Base-by-base conservation (phyloP, 2,888 invertebrate genomes). In the Acronicta leporina region DNA sequence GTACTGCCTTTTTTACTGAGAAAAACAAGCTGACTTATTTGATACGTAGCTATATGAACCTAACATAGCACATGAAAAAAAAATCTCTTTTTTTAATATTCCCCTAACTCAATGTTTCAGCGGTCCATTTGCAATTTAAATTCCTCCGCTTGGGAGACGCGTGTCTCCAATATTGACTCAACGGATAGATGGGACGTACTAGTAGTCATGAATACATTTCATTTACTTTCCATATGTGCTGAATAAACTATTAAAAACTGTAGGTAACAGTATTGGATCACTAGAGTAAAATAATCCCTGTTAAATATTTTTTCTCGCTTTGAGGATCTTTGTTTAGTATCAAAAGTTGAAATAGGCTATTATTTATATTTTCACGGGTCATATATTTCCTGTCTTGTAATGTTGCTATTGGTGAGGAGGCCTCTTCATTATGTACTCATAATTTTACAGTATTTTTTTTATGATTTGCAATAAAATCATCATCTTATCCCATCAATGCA, bases 51-150 rank as follows among this genome's bases (percentile, higher is more conserved):
- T n/a, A n/a, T n/a, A 48, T 52, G 20, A 49, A 42, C 27, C 10
- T 40, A 16, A 46, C 48, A 13, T n/a, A 40, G 15, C 43, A 50
- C 43, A 33, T 20, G 27, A 50, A 55, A 35, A 13, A 55, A 64
- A 41, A 46, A 20, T 52, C 47, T 30, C 38, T 73, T 72, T 79
- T 76, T 79, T 74, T 71, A 77, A 81, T 80, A 81, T 68, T 79
- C 80, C 63, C 73, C 33, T 33, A 80, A 82, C 85, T 83, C 82
- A 85, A 83, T 84, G 83, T 87, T 85, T 82, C 82, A 76, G 75
- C 77, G 81, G 74, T 82, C 81, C 78, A 88, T 89, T 89, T 89
- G 87, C 87, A 89, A 89, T 89, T 88, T 86, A 87, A 87, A 89
- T 87, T 76, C 73, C 72, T 33, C 63, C 86, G 74, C 84, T 74